Evolutionary conservation across 1,140 invertebrate genomes (phyloP), one percentile per base, ranked within the genome.

Genomic region (Leptoteleia sp.): DNA sequence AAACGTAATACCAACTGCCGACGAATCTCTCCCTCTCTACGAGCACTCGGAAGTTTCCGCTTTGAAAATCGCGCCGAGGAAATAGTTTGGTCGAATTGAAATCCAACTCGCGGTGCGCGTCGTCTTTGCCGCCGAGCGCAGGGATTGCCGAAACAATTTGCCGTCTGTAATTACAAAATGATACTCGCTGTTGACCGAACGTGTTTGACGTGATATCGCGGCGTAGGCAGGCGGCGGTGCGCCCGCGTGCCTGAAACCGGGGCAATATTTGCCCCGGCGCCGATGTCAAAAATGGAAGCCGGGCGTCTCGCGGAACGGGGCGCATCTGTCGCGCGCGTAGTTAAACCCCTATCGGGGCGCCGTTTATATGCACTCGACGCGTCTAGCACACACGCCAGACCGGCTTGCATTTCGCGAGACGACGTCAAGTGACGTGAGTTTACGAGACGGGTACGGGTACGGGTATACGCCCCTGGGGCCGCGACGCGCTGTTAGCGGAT

Each of bases 251-350:
- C 22, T 48, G 52, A 52, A 64, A 40, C 31, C 15, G 47, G 29
- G 1, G 15, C 22, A 33, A 0, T n/a, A 13, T 52, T 52, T 50
- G 62, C 52, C 43, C 40, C 16, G 43, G 65, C 68, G 59, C 72
- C 50, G 67, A 57, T 59, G n/a, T 52, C 37, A 62, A 62, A 78
- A 72, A 72, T 65, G 67, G 45, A 61, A 68, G 50, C 64, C 50
- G 37, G 47, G 13, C 22, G 43, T 65, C 52, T 43, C 54, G 50
- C 33, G 40, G 11, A 15, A 15, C 35, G 35, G 19, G 27, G 42
- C 35, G 31, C 67, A 78, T 72, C 61, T 72, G 68, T 67, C 67
- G 57, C 11, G 13, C 61, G 19, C 54, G n/a, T n/a, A 67, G 61
- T 72, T 62, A 57, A 65, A 55, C 48, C 75, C 52, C 48, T 70